Evolutionary conservation across 2,888 invertebrate species (phyloP).

Genomic region (Arctia plantaginis): DNA sequence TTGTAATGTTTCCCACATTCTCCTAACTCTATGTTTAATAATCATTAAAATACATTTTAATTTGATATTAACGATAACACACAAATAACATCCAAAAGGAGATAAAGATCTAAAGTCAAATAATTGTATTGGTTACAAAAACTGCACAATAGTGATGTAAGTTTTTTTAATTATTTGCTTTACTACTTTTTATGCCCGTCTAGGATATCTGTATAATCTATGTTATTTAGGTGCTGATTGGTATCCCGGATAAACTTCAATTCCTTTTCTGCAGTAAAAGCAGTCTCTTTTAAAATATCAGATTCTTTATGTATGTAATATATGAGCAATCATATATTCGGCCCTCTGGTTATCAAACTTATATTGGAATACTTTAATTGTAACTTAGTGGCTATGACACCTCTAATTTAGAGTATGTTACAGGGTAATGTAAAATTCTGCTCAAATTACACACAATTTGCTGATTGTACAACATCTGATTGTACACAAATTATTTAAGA

Average conservation of each 20-base stretch:
- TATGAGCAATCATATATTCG: neutral
- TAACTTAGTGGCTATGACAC: slow-evolving; percentile 60
- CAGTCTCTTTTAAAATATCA: neutral
- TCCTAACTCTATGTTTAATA: too few relatives aligned
- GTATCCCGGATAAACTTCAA: neutral
- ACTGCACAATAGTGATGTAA: neutral
- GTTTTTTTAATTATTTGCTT: neutral
- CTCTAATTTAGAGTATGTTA: slow-evolving; percentile 48
- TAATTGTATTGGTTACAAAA: neutral
- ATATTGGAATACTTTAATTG: slow-evolving; percentile 23
- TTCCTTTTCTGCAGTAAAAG: neutral
- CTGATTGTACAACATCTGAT: slow-evolving; percentile 56
- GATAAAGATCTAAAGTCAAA: neutral
- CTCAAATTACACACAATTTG: slow-evolving; percentile 66
- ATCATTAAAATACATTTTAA: too few relatives aligned
- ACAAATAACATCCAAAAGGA: too few relatives aligned
- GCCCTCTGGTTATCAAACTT: neutral
- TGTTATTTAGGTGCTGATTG: neutral
- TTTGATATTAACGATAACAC: too few relatives aligned
- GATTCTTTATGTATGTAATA: neutral
- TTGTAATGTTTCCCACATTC: too few relatives aligned
- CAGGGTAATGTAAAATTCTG: slow-evolving; percentile 71
- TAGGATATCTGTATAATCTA: neutral
- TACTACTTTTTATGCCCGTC: neutral
- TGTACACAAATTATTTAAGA: slow-evolving; percentile 62